Base-by-base conservation (phyloP, 2,888 invertebrate species). In the Sinohyriopsis cumingii region DNA sequence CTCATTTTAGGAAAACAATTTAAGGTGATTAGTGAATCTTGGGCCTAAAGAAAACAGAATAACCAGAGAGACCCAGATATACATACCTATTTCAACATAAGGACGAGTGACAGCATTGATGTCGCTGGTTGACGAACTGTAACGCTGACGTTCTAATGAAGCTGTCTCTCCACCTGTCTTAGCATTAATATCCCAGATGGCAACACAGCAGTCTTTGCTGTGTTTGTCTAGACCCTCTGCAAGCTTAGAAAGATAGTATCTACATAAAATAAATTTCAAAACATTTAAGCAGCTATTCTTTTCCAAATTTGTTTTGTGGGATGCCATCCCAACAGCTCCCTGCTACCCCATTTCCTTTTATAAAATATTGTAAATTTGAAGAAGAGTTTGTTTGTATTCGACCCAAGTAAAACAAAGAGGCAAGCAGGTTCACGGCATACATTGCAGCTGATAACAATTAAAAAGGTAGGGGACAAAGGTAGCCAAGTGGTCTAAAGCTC, bases 181-280 rank as follows among this genome's bases (percentile, higher is more conserved):
- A n/a, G 78, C 66, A 66, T 81, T 79, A 22, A 95, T 94, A 90
- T 98, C 97, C 97, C 97, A 98, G 63, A 98, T 92, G 12, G 96
- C 92, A 59, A 98, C 93, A 71, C 95, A 96, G 88, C 94, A 94
- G 89, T 98, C 98, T 56, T 95, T 94, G 76, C 96, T 93, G 88
- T 96, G 94, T 88, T 95, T 96, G 84, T 98, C 98, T 83, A 97
- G 92, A 0, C 96, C 97, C 68, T 94, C 95, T 0, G 95, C 96
- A 72, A 98, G 91, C 89, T 91, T 72, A 53, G 80, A 81, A 69
- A 63, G 53, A 73, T 74, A 63, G 18, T 45, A n/a, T 20, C 63
- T 25, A 33, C 22, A 24, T 45, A 28, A 19, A 55, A n/a, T 0
- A 66, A 20, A 55, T 19, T 6, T 15, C n/a, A 24, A 25, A 33